Percentiles rank a stretch among this genome's conserved stretches.
Conservation (phyloP, 30 jellyfish, hydroid and myxozoan species). For the Pelagia noctiluca region DNA sequence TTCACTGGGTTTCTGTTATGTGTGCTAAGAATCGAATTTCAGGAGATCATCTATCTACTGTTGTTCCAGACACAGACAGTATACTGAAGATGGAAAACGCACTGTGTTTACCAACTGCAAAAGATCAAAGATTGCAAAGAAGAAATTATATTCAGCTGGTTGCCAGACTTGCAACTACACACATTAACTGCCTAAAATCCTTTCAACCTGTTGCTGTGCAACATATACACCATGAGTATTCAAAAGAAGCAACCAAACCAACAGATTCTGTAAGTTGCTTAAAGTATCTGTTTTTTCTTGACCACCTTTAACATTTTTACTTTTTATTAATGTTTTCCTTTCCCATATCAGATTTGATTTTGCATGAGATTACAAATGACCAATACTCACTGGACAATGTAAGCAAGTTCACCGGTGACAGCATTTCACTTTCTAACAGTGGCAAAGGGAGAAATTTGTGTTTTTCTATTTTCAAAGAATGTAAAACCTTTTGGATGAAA, state of each 20-base stretch:
- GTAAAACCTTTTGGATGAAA: no score
- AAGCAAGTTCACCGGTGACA: no score
- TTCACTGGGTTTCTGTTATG: conserved; percentile 28
- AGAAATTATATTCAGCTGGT: conserved; percentile 8
- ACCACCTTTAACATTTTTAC: no score
- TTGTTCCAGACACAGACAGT: conserved; percentile 9
- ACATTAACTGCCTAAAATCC: conserved; percentile 13
- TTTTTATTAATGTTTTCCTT: no score
- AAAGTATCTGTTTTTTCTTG: not conserved
- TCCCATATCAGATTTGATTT: no score
- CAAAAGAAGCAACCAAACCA: conserved; percentile 19
- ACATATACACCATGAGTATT: conserved; percentile 1
- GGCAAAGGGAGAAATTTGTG: no score
- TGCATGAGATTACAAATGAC: no score
- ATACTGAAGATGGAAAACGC: not conserved
- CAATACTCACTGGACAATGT: no score
- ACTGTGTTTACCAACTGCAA: conserved; percentile 18
- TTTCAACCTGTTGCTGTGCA: conserved; percentile 16
- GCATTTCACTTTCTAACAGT: no score
- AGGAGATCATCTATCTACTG: conserved; percentile 17
- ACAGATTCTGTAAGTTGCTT: conserved; percentile 10
- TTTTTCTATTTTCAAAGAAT: no score
- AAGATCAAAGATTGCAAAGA: conserved; percentile 12
- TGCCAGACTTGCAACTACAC: conserved; percentile 18
- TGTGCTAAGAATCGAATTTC: not conserved